These are phyloP conservation scores for Ceratothoa steindachneri DNA, from an alignment of 2,888 invertebrate genomes.

Conservation along the genomic window DNA sequence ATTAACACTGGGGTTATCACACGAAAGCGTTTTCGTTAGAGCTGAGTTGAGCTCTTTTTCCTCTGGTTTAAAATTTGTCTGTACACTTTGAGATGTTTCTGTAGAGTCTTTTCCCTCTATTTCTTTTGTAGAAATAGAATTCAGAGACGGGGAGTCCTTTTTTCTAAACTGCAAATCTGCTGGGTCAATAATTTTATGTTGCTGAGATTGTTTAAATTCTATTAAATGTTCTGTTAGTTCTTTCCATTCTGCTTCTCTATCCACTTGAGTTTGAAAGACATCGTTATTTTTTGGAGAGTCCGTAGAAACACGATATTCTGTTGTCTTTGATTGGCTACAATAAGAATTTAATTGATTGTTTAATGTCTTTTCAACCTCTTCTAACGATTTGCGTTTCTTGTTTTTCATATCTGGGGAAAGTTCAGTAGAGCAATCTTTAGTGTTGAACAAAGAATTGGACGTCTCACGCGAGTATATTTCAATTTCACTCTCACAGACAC, in stretches of 20 bases:
- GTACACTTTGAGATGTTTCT: too few species aligned
- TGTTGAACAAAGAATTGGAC: neutral
- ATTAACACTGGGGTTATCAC: too few species aligned
- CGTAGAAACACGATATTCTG: neutral
- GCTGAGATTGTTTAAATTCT: neutral
- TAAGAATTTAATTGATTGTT: neutral
- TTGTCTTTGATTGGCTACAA: neutral
- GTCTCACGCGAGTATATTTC: neutral
- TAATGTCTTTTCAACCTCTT: neutral
- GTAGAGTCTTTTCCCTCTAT: too few species aligned
- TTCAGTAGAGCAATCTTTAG: neutral
- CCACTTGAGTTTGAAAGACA: neutral
- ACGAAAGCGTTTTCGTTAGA: too few species aligned
- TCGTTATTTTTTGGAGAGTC: neutral
- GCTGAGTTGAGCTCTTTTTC: too few species aligned
- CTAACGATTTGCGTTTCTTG: neutral
- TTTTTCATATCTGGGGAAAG: neutral
- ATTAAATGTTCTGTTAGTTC: neutral
- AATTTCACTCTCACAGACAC: neutral
- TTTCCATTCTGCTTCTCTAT: neutral
- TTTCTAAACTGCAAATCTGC: too few species aligned
- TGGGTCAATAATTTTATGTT: too few species aligned
- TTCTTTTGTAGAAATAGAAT: too few species aligned
- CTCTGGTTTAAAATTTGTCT: too few species aligned
- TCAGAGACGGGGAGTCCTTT: too few species aligned